Percentiles rank a stretch among this genome's conserved stretches.
Evolutionary conservation across 2,888 invertebrate genomes (phyloP).

Genomic region (Idaea straminata): DNA sequence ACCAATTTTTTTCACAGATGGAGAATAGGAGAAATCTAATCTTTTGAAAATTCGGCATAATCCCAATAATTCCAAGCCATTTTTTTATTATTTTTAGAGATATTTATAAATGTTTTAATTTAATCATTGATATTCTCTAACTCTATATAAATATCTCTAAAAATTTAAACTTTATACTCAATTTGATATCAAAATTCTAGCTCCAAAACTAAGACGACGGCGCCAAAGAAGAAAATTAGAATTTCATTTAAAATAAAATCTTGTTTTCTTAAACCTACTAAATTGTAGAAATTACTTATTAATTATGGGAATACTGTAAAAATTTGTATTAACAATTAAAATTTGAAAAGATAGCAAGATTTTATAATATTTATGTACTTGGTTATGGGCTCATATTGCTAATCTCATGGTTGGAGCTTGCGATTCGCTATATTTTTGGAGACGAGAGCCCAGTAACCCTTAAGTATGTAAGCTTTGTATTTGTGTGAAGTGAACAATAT

Average conservation of each 20-base stretch:
- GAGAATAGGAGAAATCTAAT: not conserved
- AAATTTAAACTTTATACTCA: not conserved
- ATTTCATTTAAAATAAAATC: not conserved
- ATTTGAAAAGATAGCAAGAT: not conserved
- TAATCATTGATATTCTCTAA: not conserved
- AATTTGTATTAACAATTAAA: not conserved
- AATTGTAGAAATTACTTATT: not conserved
- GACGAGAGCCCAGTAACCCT: not conserved
- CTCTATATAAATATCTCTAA: not conserved
- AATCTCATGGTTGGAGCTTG: not conserved
- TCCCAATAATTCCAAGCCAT: not conserved
- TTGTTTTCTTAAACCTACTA: not conserved
- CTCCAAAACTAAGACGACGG: not conserved
- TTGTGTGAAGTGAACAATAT: constrained; percentile 51
- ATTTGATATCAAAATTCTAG: not conserved
- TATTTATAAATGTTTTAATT: constrained; percentile 3
- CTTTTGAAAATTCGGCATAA: not conserved
- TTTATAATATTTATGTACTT: not conserved
- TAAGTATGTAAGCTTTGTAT: constrained; percentile 12
- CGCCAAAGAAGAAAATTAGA: not conserved
- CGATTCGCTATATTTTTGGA: not conserved
- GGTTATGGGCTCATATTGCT: not conserved
- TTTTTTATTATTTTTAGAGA: constrained; percentile 5
- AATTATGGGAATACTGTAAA: not conserved
- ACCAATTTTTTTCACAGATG: constrained; percentile 13